These are phyloP conservation scores for Pampus argenteus DNA, from an alignment of 2,797 vertebrate genomes.

Conservation along the genomic window DNA sequence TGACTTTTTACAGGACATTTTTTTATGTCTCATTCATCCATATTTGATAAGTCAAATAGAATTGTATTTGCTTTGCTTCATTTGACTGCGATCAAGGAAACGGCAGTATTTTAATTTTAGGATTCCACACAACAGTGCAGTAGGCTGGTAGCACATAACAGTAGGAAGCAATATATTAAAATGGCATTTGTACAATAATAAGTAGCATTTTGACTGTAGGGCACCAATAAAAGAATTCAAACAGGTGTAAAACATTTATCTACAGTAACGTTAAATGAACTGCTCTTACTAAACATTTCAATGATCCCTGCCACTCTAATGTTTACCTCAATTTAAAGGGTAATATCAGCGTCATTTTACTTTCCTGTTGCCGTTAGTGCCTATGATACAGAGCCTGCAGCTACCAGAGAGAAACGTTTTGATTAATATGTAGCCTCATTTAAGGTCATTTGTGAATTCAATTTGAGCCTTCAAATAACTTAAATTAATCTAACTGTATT, in stretches of 20 bases:
- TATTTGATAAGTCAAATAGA: constrained; percentile 12
- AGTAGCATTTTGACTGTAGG: constrained; percentile 27
- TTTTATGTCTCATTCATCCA: constrained; percentile 15
- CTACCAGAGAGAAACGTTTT: not conserved
- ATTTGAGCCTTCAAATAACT: not conserved
- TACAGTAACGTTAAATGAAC: not conserved
- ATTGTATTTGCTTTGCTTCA: constrained; percentile 16
- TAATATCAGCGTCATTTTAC: not conserved
- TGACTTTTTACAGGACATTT: constrained; percentile 51
- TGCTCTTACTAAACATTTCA: constrained; percentile 44
- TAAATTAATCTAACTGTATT: not conserved
- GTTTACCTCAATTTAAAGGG: constrained; percentile 34
- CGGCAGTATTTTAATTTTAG: constrained; percentile 15
- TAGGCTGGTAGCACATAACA: constrained; percentile 8
- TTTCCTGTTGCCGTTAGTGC: constrained; percentile 39
- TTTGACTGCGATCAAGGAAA: constrained; percentile 15
- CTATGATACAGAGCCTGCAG: constrained; percentile 7
- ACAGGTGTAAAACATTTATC: not conserved
- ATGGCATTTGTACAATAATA: constrained; percentile 19
- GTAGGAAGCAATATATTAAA: constrained; percentile 42
- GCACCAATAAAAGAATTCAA: not conserved
- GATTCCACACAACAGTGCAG: constrained; percentile 11
- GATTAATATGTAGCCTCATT: not conserved
- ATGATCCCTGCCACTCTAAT: constrained; percentile 27
- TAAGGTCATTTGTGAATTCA: not conserved